Evolutionary conservation across 1,140 invertebrate genomes (phyloP).

Genomic region (Melanaphis sacchari): DNA sequence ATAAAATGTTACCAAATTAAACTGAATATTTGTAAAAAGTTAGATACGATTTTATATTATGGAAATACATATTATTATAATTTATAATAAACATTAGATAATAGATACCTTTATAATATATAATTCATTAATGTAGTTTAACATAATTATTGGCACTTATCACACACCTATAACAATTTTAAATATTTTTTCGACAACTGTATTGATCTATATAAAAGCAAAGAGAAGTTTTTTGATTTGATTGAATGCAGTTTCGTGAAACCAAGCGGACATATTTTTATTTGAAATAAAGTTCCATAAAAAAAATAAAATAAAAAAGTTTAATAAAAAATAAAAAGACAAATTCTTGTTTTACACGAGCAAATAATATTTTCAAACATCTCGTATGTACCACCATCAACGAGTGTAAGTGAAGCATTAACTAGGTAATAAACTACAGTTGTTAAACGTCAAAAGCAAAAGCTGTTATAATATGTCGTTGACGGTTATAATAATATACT

Average conservation of each 20-base stretch:
- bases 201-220: neutral
- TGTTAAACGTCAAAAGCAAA: slow-evolving; percentile 50
- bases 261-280: neutral
- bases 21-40: neutral
- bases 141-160: neutral
- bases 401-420: slow-evolving; percentile 32
- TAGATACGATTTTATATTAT: neutral
- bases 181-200: neutral
- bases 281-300: neutral
- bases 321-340: slow-evolving; percentile 27
- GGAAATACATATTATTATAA: no score
- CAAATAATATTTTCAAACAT: slow-evolving; percentile 31
- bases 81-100: no score
- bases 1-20: neutral
- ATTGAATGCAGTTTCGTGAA: neutral
- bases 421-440: slow-evolving; percentile 53
- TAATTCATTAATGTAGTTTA: neutral
- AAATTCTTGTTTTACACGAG: slow-evolving; percentile 42
- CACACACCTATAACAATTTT: neutral
- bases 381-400: neutral
- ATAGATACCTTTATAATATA: no score
- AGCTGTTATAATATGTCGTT: slow-evolving; percentile 25
- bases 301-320: slow-evolving; percentile 7
- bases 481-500: slow-evolving; percentile 42
- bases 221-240: neutral